Evolutionary conservation across 2,113 vertebrate genomes (phyloP), one percentile per base, ranked within the genome.

Genomic region (Siniperca chuatsi): DNA sequence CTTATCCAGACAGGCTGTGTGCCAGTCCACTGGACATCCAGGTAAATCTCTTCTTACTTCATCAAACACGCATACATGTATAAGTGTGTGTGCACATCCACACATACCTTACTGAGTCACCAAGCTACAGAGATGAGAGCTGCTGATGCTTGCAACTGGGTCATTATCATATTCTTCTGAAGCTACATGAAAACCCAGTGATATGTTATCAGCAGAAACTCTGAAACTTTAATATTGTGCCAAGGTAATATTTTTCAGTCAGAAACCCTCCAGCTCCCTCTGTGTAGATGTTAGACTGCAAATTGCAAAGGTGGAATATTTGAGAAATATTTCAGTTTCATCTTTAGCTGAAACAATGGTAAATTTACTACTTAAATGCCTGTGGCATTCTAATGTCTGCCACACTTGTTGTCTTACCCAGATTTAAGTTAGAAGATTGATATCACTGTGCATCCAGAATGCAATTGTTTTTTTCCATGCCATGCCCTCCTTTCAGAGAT

Each of bases 11-110:
- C 55, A 96, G 94, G 57, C 94, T 98, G 77, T 99, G 98, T 87
- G 96, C 90, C 82, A 96, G 93, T n/a, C 98, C 98, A 3, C 64
- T 98, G 69, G 97, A 97, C 70, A 97, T 99, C 64, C 97, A 99
- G 97, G 98, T 99, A 96, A 79, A 61, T 66, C 8, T 65, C 9
- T 13, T 37, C 29, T 20, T 1, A 37, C 16, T 16, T 46, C 35
- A 8, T 54, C 12, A 68, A 54, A 80, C 21, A 79, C 54, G 37
- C 1, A 21, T 8, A 23, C 18, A 29, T 37, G 29, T 35, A 0
- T 18, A 20, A 16, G 16, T 58, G 16, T 52, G 46, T 33, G 33
- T 42, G 10, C n/a, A 42, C 35, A 58, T 11, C 13, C 21, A 46
- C 40, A 67, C 20, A 78, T 54, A 61, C 64, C 35, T 44, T 6